Conservation (phyloP, 2,888 invertebrate species). For the Chrysodeixis includens region DNA sequence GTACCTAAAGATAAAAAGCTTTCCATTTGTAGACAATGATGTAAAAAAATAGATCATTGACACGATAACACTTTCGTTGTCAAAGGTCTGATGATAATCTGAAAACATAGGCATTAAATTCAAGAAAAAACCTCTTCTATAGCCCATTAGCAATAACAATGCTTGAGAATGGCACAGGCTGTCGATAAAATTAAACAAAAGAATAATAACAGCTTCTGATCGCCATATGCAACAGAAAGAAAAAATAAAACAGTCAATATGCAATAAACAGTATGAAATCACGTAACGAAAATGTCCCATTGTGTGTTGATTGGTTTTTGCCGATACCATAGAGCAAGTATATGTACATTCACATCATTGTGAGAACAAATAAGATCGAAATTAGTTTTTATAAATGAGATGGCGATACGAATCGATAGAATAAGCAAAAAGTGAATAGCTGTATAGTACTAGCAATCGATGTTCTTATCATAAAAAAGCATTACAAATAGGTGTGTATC, state of each 20-base stretch:
- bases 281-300: slow-evolving; percentile 11
- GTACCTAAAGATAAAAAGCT: too few species aligned
- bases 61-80: too few species aligned
- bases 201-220: neutral
- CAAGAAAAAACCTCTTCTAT: neutral
- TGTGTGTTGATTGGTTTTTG: slow-evolving; percentile 20
- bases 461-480: too few species aligned
- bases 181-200: neutral
- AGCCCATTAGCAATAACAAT: neutral
- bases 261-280: slow-evolving; percentile 14
- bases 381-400: neutral
- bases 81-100: too few species aligned
- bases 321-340: slow-evolving; percentile 22
- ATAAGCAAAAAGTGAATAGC: too few species aligned
- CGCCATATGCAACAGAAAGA: neutral
- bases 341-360: slow-evolving; percentile 3
- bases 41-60: too few species aligned
- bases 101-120: too few species aligned
- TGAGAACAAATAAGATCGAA: slow-evolving; percentile 4
- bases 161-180: neutral
- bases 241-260: neutral
- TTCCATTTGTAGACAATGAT: too few species aligned
- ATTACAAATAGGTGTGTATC: too few species aligned
- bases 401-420: neutral
- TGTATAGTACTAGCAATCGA: too few species aligned